Conservation (phyloP, 2,888 invertebrate species). For the Rhagophthalmus giganteus region DNA sequence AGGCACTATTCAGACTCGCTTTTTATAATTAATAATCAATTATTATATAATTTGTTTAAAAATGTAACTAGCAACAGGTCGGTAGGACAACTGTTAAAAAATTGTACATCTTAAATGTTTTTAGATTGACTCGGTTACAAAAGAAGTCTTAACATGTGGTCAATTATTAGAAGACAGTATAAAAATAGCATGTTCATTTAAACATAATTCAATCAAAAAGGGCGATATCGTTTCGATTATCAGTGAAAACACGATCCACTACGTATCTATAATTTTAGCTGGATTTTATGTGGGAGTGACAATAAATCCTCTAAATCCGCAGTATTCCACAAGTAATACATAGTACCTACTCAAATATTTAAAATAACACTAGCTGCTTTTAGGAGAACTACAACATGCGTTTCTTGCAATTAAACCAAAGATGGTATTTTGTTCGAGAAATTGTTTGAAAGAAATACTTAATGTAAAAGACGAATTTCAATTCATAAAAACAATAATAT, state of each 20-base stretch:
- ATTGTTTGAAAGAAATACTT: background rate
- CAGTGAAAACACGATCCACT: conserved; percentile 42
- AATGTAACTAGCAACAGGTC: no score
- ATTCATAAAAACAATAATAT: background rate
- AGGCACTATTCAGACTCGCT: no score
- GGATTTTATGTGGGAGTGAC: conserved; percentile 39
- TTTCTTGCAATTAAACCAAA: conserved; percentile 67
- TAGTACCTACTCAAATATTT: no score
- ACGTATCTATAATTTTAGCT: conserved; percentile 40
- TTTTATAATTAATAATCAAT: no score
- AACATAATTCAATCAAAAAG: conserved; percentile 33
- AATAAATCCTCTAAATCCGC: conserved; percentile 41
- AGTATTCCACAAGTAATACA: conserved; percentile 36
- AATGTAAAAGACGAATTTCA: background rate
- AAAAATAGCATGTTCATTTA: conserved; percentile 39
- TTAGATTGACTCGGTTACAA: conserved; percentile 42
- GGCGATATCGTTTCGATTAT: conserved; percentile 39
- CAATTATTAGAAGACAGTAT: conserved; percentile 38
- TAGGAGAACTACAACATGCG: conserved; percentile 54
- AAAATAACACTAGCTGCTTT: no score
- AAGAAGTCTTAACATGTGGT: conserved; percentile 35
- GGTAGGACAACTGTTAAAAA: no score
- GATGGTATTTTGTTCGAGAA: conserved; percentile 66
- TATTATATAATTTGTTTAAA: no score
- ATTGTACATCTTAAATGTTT: no score